These are phyloP conservation scores for Peromyscus attwateri DNA, from an alignment of 2,797 vertebrate species.

Conservation along the genomic window DNA sequence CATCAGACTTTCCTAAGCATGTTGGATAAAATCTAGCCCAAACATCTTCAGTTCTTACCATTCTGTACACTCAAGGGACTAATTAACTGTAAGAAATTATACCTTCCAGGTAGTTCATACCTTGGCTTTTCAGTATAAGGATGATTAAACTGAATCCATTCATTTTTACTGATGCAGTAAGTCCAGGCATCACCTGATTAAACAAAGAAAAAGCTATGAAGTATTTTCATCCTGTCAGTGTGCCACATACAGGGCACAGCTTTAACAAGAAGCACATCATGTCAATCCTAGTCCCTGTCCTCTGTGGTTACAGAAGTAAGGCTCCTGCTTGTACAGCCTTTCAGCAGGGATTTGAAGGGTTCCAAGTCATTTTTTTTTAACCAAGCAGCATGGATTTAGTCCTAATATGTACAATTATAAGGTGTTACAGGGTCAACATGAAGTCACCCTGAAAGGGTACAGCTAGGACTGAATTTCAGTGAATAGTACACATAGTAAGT, in stretches of 20 bases:
- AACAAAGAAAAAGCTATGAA: constrained; percentile 56
- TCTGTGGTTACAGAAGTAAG: constrained; percentile 23
- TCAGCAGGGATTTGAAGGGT: not conserved
- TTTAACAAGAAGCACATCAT: constrained; percentile 11
- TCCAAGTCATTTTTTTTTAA: not conserved
- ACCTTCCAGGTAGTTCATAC: constrained; percentile 83
- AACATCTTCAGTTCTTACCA: not conserved
- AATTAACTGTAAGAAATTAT: not conserved
- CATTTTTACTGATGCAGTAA: constrained; percentile 94
- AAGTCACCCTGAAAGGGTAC: not conserved
- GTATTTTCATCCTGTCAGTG: not conserved
- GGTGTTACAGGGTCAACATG: constrained; percentile 16
- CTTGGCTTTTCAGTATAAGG: constrained; percentile 92
- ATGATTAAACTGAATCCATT: constrained; percentile 95
- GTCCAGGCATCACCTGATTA: constrained; percentile 96
- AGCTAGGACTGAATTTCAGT: constrained; percentile 7
- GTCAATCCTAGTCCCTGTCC: not conserved
- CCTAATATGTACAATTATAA: not conserved
- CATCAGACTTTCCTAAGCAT: constrained; percentile 34
- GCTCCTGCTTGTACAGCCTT: not conserved
- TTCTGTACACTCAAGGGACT: not conserved
- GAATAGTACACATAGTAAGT: not conserved
- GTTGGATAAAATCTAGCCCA: not conserved
- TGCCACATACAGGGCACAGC: constrained; percentile 42
- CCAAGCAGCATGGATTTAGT: not conserved